Base-by-base conservation (phyloP, 2,797 vertebrate species). In the Todus mexicanus region DNA sequence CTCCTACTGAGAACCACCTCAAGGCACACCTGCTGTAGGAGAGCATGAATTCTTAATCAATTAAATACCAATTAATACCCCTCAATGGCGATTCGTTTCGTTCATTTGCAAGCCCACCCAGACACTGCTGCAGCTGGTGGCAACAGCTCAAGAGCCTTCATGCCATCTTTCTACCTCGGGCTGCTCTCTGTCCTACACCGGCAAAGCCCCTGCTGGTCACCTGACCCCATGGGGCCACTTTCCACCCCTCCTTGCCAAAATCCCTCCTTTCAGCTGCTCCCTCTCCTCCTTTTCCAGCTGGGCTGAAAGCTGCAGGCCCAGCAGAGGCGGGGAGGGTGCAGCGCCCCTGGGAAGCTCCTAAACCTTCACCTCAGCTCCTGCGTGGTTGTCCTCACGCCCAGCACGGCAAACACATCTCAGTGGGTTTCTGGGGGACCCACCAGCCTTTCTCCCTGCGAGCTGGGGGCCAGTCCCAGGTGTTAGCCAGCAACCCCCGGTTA, bases 151-250 rank as follows among this genome's bases (percentile, higher is more conserved):
- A 47, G 31, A 45, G 45, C 15, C 20, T 68, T 74, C 20, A 8
- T 0, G 0, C 22, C 5, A 1, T 11, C 25, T 3, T 22, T 60
- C 11, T 19, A 42, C 40, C 51, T 60, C 0, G 0, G 56, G 51
- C 60, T 71, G 68, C 16, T 11, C 1, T 35, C 61, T 48, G 64
- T 18, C 59, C 48, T 4, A 4, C 0, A 4, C 13, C 2, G 0
- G 12, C 33, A 63, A 53, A 78, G 57, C 40, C 72, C 27, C 8
- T 2, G 3, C 11, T 1, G 3, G 29, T 51, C 20, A 12, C 15
- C 16, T 0, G 0, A 26, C 25, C 22, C 31, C 12, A 1, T 0
- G 2, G 33, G 10, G 22, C 15, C 2, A 0, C n/a, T 18, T 90
- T 35, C 33, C 3, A 1, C 15, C 38, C 64, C 12, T 37, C 40